These are phyloP conservation scores for Hirundichthys speculiger DNA, from an alignment of 2,113 vertebrate species.

Conservation along the genomic window DNA sequence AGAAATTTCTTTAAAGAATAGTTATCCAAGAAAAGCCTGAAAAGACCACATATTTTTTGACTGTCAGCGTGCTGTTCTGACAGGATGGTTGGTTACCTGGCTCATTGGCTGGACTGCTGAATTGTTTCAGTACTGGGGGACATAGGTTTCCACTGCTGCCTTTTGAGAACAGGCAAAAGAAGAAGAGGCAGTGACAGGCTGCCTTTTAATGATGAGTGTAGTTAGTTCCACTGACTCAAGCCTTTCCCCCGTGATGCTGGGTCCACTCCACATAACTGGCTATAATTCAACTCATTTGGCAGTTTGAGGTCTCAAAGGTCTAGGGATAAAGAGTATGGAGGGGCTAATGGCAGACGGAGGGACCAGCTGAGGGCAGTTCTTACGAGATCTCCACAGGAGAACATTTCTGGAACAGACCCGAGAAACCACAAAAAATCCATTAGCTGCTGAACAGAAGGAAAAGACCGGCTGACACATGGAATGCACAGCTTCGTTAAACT, in stretches of 20 bases:
- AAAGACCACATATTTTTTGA: conserved; percentile 11
- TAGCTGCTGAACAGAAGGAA: conserved; percentile 50
- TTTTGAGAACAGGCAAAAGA: conserved; percentile 71
- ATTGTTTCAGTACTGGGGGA: conserved; percentile 64
- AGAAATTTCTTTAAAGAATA: too few relatives aligned
- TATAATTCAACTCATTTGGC: conserved; percentile 85
- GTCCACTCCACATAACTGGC: conserved; percentile 82
- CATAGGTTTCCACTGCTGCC: conserved; percentile 56
- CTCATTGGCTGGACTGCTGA: conserved; percentile 39
- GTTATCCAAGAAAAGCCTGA: too few relatives aligned
- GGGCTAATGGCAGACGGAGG: conserved; percentile 77
- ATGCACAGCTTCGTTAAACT: neutral
- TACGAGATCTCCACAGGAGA: conserved; percentile 73
- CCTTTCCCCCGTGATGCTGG: conserved; percentile 74
- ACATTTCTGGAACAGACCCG: conserved; percentile 71
- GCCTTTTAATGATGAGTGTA: conserved; percentile 85
- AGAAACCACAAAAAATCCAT: conserved; percentile 69
- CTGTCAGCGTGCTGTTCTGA: conserved; percentile 30
- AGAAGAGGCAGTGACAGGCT: conserved; percentile 82
- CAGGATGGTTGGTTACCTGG: conserved; percentile 32
- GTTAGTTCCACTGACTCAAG: conserved; percentile 80
- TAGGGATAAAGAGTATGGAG: conserved; percentile 79
- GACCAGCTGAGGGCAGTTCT: conserved; percentile 76
- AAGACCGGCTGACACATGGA: conserved; percentile 3
- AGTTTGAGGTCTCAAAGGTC: conserved; percentile 83